These are phyloP conservation scores for Poeciliopsis turneri DNA, from an alignment of 2,797 vertebrate genomes.

Conservation along the genomic window DNA sequence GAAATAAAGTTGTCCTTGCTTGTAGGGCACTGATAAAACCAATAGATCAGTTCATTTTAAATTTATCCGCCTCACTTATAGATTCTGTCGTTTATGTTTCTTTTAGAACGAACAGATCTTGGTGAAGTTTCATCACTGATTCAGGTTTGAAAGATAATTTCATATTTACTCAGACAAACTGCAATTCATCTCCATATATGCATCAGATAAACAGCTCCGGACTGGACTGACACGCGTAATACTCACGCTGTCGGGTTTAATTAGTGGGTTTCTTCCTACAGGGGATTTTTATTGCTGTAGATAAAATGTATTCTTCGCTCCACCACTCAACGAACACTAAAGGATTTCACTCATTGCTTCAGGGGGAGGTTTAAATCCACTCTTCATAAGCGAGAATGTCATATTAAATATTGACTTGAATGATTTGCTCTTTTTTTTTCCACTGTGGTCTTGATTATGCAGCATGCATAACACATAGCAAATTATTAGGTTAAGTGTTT, in stretches of 20 bases:
- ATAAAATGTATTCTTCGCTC: background rate
- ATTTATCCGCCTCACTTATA: slow-evolving; percentile 21
- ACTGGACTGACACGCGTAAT: slow-evolving; percentile 4
- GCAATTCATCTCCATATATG: slow-evolving; percentile 2
- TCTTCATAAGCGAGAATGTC: background rate
- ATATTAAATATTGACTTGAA: background rate
- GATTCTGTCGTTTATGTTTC: background rate
- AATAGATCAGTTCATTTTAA: slow-evolving; percentile 28
- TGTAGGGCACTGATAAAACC: background rate
- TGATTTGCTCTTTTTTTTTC: background rate
- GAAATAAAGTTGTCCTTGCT: background rate
- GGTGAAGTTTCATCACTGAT: background rate
- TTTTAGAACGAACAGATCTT: background rate
- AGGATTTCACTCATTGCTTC: background rate
- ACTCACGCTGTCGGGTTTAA: background rate
- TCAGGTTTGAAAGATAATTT: background rate
- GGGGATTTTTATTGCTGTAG: background rate
- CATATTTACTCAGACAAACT: slow-evolving; percentile 1
- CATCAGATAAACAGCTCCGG: background rate
- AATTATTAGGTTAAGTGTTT: too few relatives aligned
- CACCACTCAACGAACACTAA: background rate
- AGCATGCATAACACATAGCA: background rate
- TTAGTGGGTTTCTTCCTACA: background rate
- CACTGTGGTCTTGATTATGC: background rate
- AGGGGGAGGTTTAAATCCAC: background rate